A percentile compares a stretch with the other conserved stretches of the same genome.
phyloP scores from a whole-genome alignment of 2,888 invertebrate genomes.

The Amblyjoppa proteus region DNA sequence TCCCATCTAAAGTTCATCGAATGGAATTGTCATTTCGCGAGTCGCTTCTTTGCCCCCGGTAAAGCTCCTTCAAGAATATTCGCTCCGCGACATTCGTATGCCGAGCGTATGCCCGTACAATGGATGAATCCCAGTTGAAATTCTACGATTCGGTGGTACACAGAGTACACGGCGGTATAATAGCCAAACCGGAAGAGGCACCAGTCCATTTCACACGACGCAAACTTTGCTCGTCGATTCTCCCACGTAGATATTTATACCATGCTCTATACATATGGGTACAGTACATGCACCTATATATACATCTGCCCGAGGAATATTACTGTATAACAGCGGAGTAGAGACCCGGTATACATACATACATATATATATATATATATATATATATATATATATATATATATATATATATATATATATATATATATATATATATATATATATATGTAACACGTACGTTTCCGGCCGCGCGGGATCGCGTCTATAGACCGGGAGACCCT shows the following conservation, averaged over 20 bases:
- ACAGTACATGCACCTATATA: not conserved
- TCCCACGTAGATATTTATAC: conserved; percentile 56
- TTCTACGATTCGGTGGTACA: not conserved
- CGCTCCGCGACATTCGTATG: not conserved
- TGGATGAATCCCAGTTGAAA: conserved; percentile 9
- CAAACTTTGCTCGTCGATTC: conserved; percentile 66
- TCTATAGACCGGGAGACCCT: conserved; percentile 57
- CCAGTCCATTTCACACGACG: conserved; percentile 62
- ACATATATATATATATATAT: conserved; percentile 30
- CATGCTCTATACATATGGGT: not conserved
- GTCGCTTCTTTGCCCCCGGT: not conserved
- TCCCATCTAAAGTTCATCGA: not conserved
- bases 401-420: conserved; percentile 37
- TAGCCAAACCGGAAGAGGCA: conserved; percentile 63
- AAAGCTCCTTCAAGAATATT: not conserved
- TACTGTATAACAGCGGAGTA: not conserved
- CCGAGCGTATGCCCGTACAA: conserved; percentile 1
- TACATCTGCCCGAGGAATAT: not conserved
- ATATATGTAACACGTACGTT: conserved; percentile 50
- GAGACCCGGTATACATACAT: not conserved
- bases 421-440: conserved; percentile 30
- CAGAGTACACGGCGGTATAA: conserved; percentile 39
- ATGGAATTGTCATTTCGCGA: no score
- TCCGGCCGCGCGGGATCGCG: conserved; percentile 57
- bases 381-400: conserved; percentile 33